Base-by-base conservation (phyloP, 2,888 invertebrate species). In the Caenorhabditis uteleia region DNA sequence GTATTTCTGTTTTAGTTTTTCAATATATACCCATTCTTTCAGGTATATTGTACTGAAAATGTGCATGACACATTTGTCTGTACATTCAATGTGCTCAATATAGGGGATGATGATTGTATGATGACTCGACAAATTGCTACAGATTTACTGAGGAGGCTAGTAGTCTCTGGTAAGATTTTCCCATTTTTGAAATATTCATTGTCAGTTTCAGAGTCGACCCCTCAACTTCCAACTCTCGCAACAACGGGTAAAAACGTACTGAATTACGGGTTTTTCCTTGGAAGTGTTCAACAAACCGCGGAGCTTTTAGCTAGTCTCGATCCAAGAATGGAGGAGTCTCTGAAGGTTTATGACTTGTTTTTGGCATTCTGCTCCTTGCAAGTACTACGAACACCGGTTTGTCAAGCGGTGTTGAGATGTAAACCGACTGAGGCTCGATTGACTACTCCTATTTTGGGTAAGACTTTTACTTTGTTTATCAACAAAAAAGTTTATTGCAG, bases 51-150 rank as follows among this genome's bases (percentile, higher is more conserved):
- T 33, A 53, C 77, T 1, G 54, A 82, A 59, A 85, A 85, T 74
- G 79, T 84, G 14, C 77, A 82, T 33, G 83, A 84, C 60, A 84
- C 84, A 5, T 83, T 85, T 48, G 82, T 84, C 66, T 82, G 85
- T 57, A 82, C 85, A 16, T 86, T 85, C 74, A 85, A 84, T 67
- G 83, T 85, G 21, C 68, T 85, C 43, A 76, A 81, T n/a, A 78
- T 69, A 18, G 76, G 76, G 10, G 74, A 71, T 20, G 79, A 79
- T 7, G 83, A 84, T 25, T 71, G 79, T 26, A 73, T 79, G 26
- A 81, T 83, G 61, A 82, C 84, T 0, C 75, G 83, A n/a, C 80
- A 81, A 23, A 84, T 85, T 59, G 84, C 84, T 21, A 84, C 83
- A 0, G 85, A 85, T 68, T 75, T 85, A 4, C 80, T 85, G 33